Evolutionary conservation across 2,888 invertebrate species (phyloP).

Genomic region (Thecophora atra): DNA sequence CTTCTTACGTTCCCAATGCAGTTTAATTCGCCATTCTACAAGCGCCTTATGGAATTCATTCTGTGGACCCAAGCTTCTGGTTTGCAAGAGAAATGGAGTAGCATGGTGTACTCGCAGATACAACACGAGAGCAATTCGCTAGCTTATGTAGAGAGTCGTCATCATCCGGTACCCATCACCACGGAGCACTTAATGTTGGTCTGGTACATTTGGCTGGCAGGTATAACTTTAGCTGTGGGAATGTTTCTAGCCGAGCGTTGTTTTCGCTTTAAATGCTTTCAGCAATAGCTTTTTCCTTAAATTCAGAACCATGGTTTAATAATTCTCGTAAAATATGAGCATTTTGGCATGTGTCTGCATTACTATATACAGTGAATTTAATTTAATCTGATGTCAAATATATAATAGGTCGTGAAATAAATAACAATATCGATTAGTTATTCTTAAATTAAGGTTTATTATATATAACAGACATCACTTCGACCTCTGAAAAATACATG

Average conservation of each 20-base stretch:
- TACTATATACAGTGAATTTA: too few species aligned
- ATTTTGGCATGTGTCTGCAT: too few species aligned
- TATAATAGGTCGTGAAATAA: too few species aligned
- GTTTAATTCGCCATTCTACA: conserved; percentile 54
- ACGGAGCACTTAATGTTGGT: conserved; percentile 43
- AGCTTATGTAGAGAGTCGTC: conserved; percentile 24
- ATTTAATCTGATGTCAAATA: too few species aligned
- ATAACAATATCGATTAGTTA: too few species aligned
- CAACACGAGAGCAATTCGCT: conserved; percentile 33
- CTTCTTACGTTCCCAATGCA: conserved; percentile 56
- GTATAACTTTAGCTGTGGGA: conserved; percentile 24
- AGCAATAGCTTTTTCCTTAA: too few species aligned
- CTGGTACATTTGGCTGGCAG: conserved; percentile 36
- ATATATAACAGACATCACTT: too few species aligned
- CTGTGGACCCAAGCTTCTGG: conserved; percentile 39
- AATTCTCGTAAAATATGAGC: too few species aligned
- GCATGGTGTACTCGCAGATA: conserved; percentile 45
- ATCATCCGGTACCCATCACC: conserved; percentile 39
- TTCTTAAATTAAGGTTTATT: too few species aligned
- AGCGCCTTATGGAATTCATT: conserved; percentile 44
- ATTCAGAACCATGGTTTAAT: too few species aligned
- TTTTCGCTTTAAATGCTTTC: too few species aligned
- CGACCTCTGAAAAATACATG: too few species aligned
- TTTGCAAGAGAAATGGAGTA: conserved; percentile 42
- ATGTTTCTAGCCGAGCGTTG: conserved; percentile 35